Conservation (phyloP, 2,888 invertebrate genomes). For the Dexiosoma caninum region DNA sequence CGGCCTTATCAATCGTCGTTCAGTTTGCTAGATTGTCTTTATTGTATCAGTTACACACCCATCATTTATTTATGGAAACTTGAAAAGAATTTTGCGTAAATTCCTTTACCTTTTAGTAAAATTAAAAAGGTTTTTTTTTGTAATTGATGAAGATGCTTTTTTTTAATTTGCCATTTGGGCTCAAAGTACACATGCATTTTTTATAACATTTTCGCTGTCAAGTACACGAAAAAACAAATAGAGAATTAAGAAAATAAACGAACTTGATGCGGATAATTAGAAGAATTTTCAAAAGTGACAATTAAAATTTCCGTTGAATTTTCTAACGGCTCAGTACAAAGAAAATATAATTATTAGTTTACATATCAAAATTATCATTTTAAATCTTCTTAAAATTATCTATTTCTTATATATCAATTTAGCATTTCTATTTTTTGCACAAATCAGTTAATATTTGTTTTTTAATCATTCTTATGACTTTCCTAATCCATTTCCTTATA, state of each 20-base stretch:
- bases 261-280: slow-evolving; percentile 37
- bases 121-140: too few species aligned
- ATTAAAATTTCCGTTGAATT: slow-evolving; percentile 54
- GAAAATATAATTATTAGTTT: background rate
- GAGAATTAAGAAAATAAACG: background rate
- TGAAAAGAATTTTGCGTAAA: background rate
- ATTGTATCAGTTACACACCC: slow-evolving; percentile 40
- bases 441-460: background rate
- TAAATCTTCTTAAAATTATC: too few species aligned
- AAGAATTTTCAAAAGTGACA: slow-evolving; percentile 32
- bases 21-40: background rate
- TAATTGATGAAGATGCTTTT: background rate
- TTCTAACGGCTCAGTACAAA: background rate
- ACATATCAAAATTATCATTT: background rate
- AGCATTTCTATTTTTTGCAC: background rate
- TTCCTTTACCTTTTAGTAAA: background rate
- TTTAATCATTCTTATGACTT: background rate
- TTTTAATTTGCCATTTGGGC: background rate
- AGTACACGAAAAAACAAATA: slow-evolving; percentile 14
- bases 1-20: background rate
- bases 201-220: slow-evolving; percentile 35
- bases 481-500: background rate
- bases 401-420: background rate
- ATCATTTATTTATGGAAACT: slow-evolving; percentile 21
- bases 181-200: background rate